Evolutionary conservation across 1,140 invertebrate species (phyloP).

Genomic region (Macrobrachium rosenbergii): DNA sequence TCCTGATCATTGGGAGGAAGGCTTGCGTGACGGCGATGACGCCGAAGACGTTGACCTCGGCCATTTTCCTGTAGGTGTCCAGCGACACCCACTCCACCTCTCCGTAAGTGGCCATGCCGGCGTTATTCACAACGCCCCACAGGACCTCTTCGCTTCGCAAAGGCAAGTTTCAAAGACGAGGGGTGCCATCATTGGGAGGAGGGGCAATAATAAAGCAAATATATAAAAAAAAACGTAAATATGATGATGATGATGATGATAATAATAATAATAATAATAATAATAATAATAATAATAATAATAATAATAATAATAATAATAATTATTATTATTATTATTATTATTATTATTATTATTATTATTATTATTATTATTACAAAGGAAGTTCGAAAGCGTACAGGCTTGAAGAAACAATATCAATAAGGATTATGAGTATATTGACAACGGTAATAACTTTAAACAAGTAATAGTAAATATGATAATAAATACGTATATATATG

Average conservation of each 20-base stretch:
- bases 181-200: no score
- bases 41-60: conserved; percentile 83
- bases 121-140: conserved; percentile 72
- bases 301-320: no score
- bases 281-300: no score
- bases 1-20: conserved; percentile 57
- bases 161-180: no score
- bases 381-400: not conserved
- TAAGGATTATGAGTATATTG: no score
- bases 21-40: conserved; percentile 62
- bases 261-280: no score
- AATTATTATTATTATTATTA: not conserved
- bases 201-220: no score
- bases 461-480: no score
- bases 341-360: conserved; percentile 11
- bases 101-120: conserved; percentile 85
- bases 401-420: not conserved
- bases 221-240: no score
- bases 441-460: no score
- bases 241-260: no score
- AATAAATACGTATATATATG: no score
- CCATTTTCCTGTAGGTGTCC: conserved; percentile 79
- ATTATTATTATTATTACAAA: not conserved
- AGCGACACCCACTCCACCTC: conserved; percentile 90
- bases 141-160: conserved; percentile 66